Evolutionary conservation across 2,113 vertebrate genomes (phyloP).

Genomic region (Colius striatus): DNA sequence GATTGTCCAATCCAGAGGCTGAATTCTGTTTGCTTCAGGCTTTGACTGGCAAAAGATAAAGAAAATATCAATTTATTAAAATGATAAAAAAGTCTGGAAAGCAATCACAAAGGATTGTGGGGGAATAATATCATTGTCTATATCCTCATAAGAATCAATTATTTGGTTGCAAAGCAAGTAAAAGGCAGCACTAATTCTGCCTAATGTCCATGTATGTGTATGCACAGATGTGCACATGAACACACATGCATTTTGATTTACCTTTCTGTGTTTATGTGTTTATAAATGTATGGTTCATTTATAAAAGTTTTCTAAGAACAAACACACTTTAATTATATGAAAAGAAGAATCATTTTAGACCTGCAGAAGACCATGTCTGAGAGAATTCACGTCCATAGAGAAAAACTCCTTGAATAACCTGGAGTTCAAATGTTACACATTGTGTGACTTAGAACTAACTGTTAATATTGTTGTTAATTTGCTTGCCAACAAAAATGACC

Average conservation of each 20-base stretch:
- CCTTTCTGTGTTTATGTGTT: background rate
- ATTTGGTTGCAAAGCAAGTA: background rate
- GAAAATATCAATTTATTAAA: background rate
- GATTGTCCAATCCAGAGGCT: background rate
- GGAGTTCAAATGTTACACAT: background rate
- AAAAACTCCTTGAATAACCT: background rate
- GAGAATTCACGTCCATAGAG: background rate
- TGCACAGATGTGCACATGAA: no score
- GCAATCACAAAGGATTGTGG: background rate
- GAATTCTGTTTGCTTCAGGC: background rate
- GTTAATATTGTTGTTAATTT: background rate
- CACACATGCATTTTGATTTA: background rate
- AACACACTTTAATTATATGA: background rate
- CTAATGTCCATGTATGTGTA: rapidly evolving
- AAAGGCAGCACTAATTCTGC: background rate
- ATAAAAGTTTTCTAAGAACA: background rate
- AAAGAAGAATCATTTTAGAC: background rate
- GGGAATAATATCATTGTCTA: background rate
- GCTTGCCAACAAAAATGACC: background rate
- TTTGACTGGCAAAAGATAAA: background rate
- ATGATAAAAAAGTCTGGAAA: background rate
- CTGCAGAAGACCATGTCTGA: background rate
- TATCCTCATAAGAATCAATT: background rate
- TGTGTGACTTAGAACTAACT: background rate
- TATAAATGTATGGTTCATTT: background rate